Percentiles rank a stretch among this genome's conserved stretches.
phyloP scores from a whole-genome alignment of 2,888 invertebrate genomes.

The Drosophila subquinaria region DNA sequence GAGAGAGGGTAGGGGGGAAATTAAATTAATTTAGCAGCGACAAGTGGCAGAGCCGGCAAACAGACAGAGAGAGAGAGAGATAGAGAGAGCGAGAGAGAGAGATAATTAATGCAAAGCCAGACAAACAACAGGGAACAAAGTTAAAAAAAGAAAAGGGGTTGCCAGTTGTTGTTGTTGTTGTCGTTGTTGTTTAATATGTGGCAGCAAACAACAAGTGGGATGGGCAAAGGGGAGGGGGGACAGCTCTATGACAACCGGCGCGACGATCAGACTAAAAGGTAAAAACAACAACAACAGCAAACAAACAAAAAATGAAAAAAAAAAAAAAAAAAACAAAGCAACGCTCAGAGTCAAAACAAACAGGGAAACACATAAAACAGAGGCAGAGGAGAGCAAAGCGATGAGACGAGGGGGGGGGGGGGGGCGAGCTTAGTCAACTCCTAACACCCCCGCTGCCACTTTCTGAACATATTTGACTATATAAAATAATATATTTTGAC shows the following conservation, averaged over 20 bases:
- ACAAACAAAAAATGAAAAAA: conserved; percentile 22
- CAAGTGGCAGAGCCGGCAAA: conserved; percentile 61
- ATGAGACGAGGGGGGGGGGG: background rate
- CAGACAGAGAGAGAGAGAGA: conserved; percentile 2
- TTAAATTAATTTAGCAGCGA: conserved; percentile 66
- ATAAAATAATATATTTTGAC: too few relatives aligned
- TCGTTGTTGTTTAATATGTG: conserved; percentile 50
- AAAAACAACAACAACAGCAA: conserved; percentile 7
- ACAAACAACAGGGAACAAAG: conserved; percentile 7
- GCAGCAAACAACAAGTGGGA: conserved; percentile 51
- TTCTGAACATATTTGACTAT: too few relatives aligned
- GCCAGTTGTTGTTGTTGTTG: conserved; percentile 9
- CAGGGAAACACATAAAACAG: conserved; percentile 47
- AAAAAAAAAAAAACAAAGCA: conserved; percentile 19
- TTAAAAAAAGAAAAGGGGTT: conserved; percentile 43
- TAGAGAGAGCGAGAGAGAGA: conserved; percentile 28
- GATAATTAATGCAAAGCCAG: conserved; percentile 60
- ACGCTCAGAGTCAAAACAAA: conserved; percentile 54
- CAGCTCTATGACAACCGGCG: conserved; percentile 47
- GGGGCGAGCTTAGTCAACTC: background rate
- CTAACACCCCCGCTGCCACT: too few relatives aligned
- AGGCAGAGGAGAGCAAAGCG: conserved; percentile 36
- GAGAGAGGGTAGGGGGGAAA: conserved; percentile 12
- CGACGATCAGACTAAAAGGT: conserved; percentile 47
- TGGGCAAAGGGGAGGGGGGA: background rate